Conservation (phyloP, 2,113 vertebrate species). For the Nesogale talazaci region DNA sequence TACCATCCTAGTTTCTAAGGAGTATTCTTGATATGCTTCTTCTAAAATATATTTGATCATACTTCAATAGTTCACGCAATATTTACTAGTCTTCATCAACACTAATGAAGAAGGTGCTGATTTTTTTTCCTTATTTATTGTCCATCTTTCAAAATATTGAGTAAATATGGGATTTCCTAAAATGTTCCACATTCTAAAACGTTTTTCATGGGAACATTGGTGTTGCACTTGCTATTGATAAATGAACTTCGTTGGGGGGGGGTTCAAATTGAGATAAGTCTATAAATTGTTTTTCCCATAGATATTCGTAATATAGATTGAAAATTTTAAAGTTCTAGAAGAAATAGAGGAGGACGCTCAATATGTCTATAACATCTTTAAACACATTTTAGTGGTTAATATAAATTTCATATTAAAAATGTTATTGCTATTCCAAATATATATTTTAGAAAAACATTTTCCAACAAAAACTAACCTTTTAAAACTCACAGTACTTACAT, state of each 20-base stretch:
- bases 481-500: neutral
- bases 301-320: neutral
- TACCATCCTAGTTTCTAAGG: too few relatives aligned
- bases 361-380: conserved; percentile 37
- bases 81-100: too few relatives aligned
- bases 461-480: conserved; percentile 34
- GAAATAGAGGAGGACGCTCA: neutral
- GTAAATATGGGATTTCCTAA: too few relatives aligned
- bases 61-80: too few relatives aligned
- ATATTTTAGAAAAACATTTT: neutral
- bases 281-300: neutral
- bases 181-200: too few relatives aligned
- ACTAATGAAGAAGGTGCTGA: too few relatives aligned
- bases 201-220: neutral
- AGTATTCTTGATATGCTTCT: too few relatives aligned
- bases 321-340: conserved; percentile 9
- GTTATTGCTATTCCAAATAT: conserved; percentile 16
- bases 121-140: too few relatives aligned
- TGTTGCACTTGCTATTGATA: neutral
- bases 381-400: neutral
- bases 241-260: neutral
- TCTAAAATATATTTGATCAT: too few relatives aligned
- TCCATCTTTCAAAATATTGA: too few relatives aligned
- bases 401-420: conserved; percentile 41
- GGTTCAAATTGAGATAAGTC: neutral